Conservation (phyloP, 2,113 vertebrate species). For the Eulemur macaco region DNA sequence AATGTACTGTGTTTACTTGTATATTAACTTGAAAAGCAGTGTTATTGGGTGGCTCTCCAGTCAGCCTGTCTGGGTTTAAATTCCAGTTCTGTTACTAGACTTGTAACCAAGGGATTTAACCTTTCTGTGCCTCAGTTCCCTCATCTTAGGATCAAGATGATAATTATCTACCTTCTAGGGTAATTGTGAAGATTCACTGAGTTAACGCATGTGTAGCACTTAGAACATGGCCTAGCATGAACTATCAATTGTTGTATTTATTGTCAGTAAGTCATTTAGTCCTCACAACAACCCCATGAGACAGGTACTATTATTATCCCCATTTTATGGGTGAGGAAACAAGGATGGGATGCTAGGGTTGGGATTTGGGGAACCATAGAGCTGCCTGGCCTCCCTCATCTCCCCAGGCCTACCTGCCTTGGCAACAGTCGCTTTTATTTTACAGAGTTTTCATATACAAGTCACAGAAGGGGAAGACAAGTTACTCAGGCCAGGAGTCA, state of each 20-base stretch:
- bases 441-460: not conserved
- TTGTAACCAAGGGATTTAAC: not conserved
- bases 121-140: not conserved
- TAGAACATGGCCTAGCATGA: not conserved
- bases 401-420: not conserved
- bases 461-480: not conserved
- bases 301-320: not conserved
- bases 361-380: not conserved
- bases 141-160: not conserved
- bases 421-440: not conserved
- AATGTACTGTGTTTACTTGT: not conserved
- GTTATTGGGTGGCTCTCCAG: not conserved
- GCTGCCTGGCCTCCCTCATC: not conserved
- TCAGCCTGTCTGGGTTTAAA: not conserved
- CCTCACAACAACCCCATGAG: not conserved
- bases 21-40: not conserved
- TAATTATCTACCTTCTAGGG: not conserved
- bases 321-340: not conserved
- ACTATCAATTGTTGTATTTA: not conserved
- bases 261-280: not conserved
- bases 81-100: conserved; percentile 28
- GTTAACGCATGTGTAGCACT: not conserved
- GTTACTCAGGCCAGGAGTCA: not conserved
- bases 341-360: not conserved
- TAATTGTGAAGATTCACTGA: not conserved